These are phyloP conservation scores for Yponomeuta evonymella DNA, from an alignment of 2,888 invertebrate genomes.

Conservation along the genomic window DNA sequence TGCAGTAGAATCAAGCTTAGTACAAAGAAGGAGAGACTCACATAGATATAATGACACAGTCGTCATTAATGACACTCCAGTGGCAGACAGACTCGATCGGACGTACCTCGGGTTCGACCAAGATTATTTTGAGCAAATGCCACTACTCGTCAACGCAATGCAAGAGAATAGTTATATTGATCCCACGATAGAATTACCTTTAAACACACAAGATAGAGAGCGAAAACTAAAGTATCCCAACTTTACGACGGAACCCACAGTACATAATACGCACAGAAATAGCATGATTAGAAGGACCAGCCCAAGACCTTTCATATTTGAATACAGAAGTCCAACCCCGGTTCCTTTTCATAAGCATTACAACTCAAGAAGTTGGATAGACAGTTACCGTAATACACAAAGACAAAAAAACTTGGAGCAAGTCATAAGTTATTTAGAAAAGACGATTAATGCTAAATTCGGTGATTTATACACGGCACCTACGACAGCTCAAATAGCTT, in stretches of 20 bases:
- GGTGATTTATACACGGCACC: slow-evolving; percentile 52
- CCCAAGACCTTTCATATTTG: slow-evolving; percentile 70
- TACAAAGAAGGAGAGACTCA: slow-evolving; percentile 44
- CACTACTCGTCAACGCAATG: slow-evolving; percentile 62
- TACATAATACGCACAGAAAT: slow-evolving; percentile 18
- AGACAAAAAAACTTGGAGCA: slow-evolving; percentile 62
- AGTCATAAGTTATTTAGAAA: slow-evolving; percentile 63
- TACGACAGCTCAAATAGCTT: slow-evolving; percentile 44
- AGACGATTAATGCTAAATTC: slow-evolving; percentile 61
- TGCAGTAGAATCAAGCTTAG: slow-evolving; percentile 61
- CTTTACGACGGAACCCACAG: slow-evolving; percentile 30
- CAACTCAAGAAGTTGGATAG: slow-evolving; percentile 59
- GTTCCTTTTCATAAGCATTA: slow-evolving; percentile 56
- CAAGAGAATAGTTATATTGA: slow-evolving; percentile 61
- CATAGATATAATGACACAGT: slow-evolving; percentile 30
- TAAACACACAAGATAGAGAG: slow-evolving; percentile 29
- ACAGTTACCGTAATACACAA: slow-evolving; percentile 62
- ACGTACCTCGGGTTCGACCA: slow-evolving; percentile 63
- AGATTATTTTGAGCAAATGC: slow-evolving; percentile 68
- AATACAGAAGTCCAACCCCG: slow-evolving; percentile 56
- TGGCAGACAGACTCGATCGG: slow-evolving; percentile 60
- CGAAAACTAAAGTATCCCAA: slow-evolving; percentile 19
- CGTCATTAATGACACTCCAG: slow-evolving; percentile 41
- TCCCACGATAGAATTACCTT: slow-evolving; percentile 37
- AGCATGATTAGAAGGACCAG: slow-evolving; percentile 52